A percentile compares a stretch with the other conserved stretches of the same genome.
These are phyloP conservation scores for Molossus alvarezi DNA, from an alignment of 2,797 vertebrate genomes.

Conservation along the genomic window DNA sequence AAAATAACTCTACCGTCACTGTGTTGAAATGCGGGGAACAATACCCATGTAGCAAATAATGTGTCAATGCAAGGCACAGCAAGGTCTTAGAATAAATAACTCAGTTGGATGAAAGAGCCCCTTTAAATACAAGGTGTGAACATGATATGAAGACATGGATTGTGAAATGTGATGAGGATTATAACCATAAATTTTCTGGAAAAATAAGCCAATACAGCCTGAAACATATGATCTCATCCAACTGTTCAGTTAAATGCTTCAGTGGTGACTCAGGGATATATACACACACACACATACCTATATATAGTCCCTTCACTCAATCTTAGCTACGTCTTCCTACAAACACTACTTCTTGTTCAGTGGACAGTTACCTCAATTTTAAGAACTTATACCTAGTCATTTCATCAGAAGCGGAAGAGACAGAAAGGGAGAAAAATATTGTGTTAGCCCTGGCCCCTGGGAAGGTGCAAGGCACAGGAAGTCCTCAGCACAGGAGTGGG, in stretches of 20 bases:
- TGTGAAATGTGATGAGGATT: constrained; percentile 51
- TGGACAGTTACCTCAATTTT: neutral
- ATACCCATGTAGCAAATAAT: constrained; percentile 3
- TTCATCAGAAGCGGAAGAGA: constrained; percentile 12
- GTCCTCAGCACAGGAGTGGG: neutral
- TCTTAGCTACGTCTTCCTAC: neutral
- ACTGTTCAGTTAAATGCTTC: neutral
- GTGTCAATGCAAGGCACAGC: neutral
- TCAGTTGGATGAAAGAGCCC: constrained; percentile 12
- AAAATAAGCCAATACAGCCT: neutral
- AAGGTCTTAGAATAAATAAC: constrained; percentile 64
- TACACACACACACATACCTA: too few species aligned
- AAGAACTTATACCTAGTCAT: neutral
- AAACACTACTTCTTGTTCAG: neutral
- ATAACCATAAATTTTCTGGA: constrained; percentile 41
- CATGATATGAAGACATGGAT: constrained; percentile 5
- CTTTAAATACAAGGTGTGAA: neutral
- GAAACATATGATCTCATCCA: neutral
- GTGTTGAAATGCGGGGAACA: constrained; percentile 35
- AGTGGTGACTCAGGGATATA: neutral
- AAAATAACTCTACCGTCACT: neutral
- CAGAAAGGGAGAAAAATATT: neutral
- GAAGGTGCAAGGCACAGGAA: neutral
- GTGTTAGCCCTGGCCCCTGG: neutral
- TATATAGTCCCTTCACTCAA: neutral